Conservation (phyloP, 2,888 invertebrate species). For the Polyommatus icarus region DNA sequence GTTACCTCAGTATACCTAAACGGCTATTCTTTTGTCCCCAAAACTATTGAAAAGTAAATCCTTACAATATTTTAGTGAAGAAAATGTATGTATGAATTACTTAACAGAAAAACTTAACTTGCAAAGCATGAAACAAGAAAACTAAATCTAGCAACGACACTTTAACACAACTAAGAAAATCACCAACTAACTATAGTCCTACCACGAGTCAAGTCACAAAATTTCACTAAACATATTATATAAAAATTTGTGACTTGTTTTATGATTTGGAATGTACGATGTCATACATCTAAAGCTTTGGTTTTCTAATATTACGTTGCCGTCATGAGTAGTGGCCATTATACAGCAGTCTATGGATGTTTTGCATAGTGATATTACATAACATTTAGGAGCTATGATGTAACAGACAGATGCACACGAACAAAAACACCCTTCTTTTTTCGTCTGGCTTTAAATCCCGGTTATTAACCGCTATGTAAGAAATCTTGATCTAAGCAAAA, state of each 20-base stretch:
- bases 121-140: not conserved
- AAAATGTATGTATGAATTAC: not conserved
- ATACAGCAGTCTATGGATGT: not conserved
- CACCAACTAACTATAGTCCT: not conserved
- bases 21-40: conserved; percentile 8
- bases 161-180: conserved; percentile 7
- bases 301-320: not conserved
- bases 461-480: not conserved
- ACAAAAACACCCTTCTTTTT: not conserved
- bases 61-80: not conserved
- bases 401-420: not conserved
- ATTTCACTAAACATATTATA: not conserved
- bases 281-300: conserved; percentile 40
- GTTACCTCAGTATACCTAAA: not conserved
- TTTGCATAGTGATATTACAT: too few relatives aligned
- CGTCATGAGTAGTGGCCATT: not conserved
- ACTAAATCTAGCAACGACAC: not conserved
- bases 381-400: not conserved
- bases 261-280: conserved; percentile 33
- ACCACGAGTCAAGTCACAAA: not conserved
- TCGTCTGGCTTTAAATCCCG: not conserved
- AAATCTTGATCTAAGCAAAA: not conserved
- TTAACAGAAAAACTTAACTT: not conserved
- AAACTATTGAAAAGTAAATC: not conserved
- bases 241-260: not conserved